Percentiles rank a stretch among this genome's conserved stretches.
Conservation (phyloP, 2,888 invertebrate genomes). For the Formica aserva region DNA sequence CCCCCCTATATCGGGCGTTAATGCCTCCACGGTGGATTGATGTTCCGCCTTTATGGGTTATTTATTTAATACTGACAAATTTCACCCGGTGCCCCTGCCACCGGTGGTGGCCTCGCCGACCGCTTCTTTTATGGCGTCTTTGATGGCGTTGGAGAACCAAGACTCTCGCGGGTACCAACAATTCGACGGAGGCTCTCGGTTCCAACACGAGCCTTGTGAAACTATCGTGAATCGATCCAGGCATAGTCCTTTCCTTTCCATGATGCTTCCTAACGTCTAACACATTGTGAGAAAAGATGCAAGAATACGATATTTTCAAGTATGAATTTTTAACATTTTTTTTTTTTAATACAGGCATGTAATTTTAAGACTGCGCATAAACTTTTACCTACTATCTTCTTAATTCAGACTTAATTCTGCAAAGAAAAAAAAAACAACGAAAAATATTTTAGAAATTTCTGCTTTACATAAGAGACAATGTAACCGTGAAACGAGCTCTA, state of each 20-base stretch:
- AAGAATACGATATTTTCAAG: neutral
- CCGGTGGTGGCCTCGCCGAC: constrained; percentile 59
- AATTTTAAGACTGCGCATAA: neutral
- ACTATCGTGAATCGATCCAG: neutral
- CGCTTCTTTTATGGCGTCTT: constrained; percentile 81
- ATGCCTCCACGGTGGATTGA: constrained; percentile 84
- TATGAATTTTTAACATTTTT: neutral
- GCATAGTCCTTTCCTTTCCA: neutral
- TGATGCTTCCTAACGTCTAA: neutral
- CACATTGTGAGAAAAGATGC: neutral
- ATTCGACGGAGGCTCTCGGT: constrained; percentile 11
- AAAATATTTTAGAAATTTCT: neutral
- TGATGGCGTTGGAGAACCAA: constrained; percentile 77
- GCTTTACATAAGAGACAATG: neutral
- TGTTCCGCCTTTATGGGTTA: constrained; percentile 85
- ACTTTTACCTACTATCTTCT: neutral
- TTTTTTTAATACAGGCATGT: neutral
- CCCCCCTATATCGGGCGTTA: constrained; percentile 83
- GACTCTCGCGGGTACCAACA: constrained; percentile 39
- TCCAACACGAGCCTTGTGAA: neutral
- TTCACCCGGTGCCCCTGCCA: constrained; percentile 75
- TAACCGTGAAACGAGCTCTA: neutral
- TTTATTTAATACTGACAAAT: constrained; percentile 86
- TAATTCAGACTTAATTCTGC: neutral
- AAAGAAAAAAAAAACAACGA: neutral